phyloP scores from a whole-genome alignment of 2,888 invertebrate genomes.

The Lasioglossum marginatum region DNA sequence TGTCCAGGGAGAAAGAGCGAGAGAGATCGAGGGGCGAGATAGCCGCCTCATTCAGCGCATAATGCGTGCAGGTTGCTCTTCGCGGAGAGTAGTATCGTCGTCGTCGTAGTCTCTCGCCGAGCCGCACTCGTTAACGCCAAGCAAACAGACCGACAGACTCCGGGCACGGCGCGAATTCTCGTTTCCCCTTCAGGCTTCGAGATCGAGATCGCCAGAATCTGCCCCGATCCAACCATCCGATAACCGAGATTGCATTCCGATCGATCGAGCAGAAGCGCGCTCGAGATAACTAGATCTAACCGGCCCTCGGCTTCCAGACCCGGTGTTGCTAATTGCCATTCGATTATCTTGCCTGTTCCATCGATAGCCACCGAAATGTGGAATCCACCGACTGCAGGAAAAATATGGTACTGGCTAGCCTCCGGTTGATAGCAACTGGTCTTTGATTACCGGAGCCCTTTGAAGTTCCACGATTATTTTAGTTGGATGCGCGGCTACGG shows the following conservation, averaged over 20 bases:
- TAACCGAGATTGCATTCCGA: constrained; percentile 32
- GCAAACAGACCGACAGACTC: constrained; percentile 68
- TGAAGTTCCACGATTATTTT: not conserved
- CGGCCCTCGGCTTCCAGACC: constrained; percentile 15
- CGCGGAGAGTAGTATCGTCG: constrained; percentile 51
- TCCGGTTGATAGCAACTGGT: not conserved
- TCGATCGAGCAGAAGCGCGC: constrained; percentile 5
- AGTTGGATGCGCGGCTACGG: not conserved
- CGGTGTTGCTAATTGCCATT: not conserved
- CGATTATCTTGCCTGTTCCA: constrained; percentile 6
- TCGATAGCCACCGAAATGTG: constrained; percentile 5
- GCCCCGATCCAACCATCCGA: constrained; percentile 21
- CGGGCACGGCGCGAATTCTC: constrained; percentile 32
- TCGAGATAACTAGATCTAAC: constrained; percentile 19
- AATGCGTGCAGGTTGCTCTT: constrained; percentile 69
- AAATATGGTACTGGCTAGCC: not conserved
- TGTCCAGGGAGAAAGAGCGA: constrained; percentile 38
- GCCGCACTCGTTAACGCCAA: constrained; percentile 66
- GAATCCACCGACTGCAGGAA: not conserved
- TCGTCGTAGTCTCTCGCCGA: constrained; percentile 23
- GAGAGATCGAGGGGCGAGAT: constrained; percentile 69
- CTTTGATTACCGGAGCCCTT: not conserved
- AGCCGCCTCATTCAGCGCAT: constrained; percentile 70
- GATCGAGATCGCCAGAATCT: constrained; percentile 25
- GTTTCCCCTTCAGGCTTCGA: not conserved